A percentile compares a stretch with the other conserved stretches of the same genome.
These are phyloP conservation scores for Desmophyllum pertusum DNA, from an alignment of 92 coral and sea anemone species.

Conservation along the genomic window DNA sequence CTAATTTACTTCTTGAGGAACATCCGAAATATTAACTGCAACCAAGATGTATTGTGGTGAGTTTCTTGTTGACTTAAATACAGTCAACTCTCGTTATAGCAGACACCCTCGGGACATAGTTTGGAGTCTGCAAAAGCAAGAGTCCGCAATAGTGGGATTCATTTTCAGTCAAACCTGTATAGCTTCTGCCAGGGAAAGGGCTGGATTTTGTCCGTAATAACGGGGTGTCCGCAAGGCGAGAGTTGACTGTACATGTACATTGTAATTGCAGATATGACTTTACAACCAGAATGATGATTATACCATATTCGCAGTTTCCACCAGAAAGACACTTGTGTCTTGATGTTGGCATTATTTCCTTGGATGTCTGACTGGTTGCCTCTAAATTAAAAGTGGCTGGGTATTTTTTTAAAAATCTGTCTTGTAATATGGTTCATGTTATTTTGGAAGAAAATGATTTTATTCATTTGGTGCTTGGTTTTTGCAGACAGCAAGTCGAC, in stretches of 20 bases:
- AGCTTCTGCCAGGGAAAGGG: no score
- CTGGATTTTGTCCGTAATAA: no score
- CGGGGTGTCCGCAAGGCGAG: no score
- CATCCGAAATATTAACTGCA: background rate
- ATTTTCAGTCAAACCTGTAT: no score
- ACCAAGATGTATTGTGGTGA: background rate
- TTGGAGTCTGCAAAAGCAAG: no score
- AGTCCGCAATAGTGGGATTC: no score
- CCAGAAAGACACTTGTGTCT: conserved; percentile 70
- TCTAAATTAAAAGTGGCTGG: background rate
- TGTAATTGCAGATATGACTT: background rate
- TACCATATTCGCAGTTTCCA: conserved; percentile 92
- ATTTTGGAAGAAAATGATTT: background rate
- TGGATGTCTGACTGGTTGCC: conserved; percentile 86
- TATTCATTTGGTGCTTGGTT: background rate
- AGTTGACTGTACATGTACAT: no score
- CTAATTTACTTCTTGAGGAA: background rate
- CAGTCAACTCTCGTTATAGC: no score
- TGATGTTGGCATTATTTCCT: conserved; percentile 83
- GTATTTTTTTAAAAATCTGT: no score
- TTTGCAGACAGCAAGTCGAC: background rate
- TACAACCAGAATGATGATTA: conserved; percentile 26
- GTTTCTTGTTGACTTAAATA: background rate
- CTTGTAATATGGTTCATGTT: no score
- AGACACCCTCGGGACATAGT: no score